Evolutionary conservation across 2,797 vertebrate species (phyloP), one percentile per base, ranked within the genome.

Genomic region (Gymnopithys bicolor): DNA sequence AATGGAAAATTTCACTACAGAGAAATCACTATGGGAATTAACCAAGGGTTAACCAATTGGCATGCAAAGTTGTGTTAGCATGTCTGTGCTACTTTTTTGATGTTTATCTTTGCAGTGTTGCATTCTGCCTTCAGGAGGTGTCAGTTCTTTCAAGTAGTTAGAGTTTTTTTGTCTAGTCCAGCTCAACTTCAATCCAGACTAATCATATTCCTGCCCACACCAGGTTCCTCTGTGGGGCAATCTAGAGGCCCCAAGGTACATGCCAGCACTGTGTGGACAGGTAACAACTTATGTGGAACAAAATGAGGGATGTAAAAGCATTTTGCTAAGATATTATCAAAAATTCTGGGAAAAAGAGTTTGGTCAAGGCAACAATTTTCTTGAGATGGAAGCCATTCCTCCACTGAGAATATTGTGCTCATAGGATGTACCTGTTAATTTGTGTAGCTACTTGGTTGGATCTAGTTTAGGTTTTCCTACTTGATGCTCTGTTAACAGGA

Each of bases 221-320:
- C 2, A 2, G 8, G 22, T 59, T 79, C 41, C 59, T 73, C 21
- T 49, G 41, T 21, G 23, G 74, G 19, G 22, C 64, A 53, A n/a
- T 30, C 45, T 0, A 0, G 53, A 53, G 49, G 14, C 30, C 17
- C 23, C 6, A 3, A 3, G 27, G 46, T 52, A 48, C 1, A 0
- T 9, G 51, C 66, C 67, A 82, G 30, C 51, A 30, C 45, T 49
- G 10, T 11, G 19, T 58, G 48, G 45, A 48, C 22, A 79, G 11
- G 30, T 55, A 37, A 41, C 30, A 67, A 5, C 14, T 81, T 64
- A 56, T 52, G n/a, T 78, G 41, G 45, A 89, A 48, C 13, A 24
- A 75, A 35, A 32, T 3, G 30, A 5, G 32, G 30, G 25, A 33
- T 63, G 83, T 67, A 33, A 22, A 22, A 74, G 11, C 14, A 14